phyloP scores from a whole-genome alignment of 2,113 vertebrate genomes.

The Glaucidium brasilianum region DNA sequence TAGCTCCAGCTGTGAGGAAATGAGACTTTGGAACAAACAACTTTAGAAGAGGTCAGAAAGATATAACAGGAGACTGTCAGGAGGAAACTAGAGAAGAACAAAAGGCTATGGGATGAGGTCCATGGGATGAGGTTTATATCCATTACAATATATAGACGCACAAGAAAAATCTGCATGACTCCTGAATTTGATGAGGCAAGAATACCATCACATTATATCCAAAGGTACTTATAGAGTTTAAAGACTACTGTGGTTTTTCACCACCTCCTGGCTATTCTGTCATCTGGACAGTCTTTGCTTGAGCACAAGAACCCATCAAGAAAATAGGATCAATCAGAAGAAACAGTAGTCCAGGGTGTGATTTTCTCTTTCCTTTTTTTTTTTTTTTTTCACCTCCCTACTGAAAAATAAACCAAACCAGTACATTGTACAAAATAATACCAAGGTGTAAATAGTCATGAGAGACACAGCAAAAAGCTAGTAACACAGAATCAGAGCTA shows the following conservation, averaged over 20 bases:
- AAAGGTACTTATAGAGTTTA: neutral
- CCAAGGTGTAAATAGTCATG: neutral
- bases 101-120: neutral
- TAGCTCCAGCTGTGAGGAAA: neutral
- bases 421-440: neutral
- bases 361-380: neutral
- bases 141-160: neutral
- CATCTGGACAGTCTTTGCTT: neutral
- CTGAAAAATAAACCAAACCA: neutral
- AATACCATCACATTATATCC: accelerated
- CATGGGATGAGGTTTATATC: neutral
- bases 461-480: neutral
- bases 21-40: neutral
- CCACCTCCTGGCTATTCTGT: neutral
- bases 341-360: neutral
- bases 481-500: neutral
- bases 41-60: neutral
- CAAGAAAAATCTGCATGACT: neutral
- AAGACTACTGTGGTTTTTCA: neutral
- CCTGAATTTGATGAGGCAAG: neutral
- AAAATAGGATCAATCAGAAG: neutral
- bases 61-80: neutral
- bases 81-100: neutral
- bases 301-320: neutral
- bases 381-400: accelerated